Percentiles rank a stretch among this genome's conserved stretches.
phyloP scores from a whole-genome alignment of 2,797 vertebrate genomes.

The Anisognathus igniventris region DNA sequence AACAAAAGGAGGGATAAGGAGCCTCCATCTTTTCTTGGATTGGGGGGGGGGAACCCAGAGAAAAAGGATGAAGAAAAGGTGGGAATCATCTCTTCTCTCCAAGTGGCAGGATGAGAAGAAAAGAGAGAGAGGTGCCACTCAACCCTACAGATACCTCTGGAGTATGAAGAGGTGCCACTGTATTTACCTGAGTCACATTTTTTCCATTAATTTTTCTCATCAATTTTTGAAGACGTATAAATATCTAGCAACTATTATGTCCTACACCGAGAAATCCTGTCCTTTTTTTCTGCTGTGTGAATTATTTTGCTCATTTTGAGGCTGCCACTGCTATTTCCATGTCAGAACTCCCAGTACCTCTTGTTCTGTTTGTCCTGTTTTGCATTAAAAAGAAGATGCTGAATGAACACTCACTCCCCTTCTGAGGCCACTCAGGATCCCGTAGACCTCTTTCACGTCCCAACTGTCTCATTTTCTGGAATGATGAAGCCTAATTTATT shows the following conservation, averaged over 20 bases:
- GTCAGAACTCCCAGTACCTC: neutral
- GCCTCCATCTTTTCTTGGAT: neutral
- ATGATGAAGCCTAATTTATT: neutral
- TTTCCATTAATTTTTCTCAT: neutral
- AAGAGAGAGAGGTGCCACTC: neutral
- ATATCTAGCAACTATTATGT: neutral
- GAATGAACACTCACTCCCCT: neutral
- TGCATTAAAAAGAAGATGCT: neutral
- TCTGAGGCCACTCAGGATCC: neutral
- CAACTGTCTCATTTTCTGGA: neutral
- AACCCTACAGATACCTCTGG: neutral
- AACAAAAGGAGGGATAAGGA: neutral
- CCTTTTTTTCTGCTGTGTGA: neutral
- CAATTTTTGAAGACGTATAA: neutral
- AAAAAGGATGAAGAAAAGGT: neutral
- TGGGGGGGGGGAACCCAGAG: rapidly evolving
- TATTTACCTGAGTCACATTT: neutral
- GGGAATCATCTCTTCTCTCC: no score
- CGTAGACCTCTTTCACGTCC: neutral
- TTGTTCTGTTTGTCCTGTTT: neutral
- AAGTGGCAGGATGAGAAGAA: neutral
- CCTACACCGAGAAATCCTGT: neutral
- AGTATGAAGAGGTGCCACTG: rapidly evolving
- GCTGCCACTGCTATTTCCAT: neutral
- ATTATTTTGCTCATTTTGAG: neutral